Evolutionary conservation across 53 echinoderm and acorn worm genomes (phyloP).

Genomic region (Glandiceps talaboti): DNA sequence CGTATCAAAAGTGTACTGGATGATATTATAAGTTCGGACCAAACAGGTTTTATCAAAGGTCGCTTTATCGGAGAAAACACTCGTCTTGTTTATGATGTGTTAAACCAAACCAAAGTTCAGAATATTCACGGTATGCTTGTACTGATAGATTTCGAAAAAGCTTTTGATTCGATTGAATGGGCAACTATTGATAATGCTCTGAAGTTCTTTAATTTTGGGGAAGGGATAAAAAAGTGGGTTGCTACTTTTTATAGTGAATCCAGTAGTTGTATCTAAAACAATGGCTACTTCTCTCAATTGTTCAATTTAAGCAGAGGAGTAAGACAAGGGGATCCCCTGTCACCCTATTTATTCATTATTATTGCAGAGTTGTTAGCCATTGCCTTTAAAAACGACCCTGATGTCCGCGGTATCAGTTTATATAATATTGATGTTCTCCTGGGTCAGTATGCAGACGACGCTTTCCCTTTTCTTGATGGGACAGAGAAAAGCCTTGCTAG

Average conservation of each 20-base stretch:
- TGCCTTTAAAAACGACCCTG: slow-evolving; percentile 7
- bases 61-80: too few relatives aligned
- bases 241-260: slow-evolving; percentile 24
- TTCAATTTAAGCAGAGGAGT: slow-evolving; percentile 24
- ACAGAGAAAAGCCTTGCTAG: not conserved
- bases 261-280: slow-evolving; percentile 11
- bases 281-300: slow-evolving; percentile 22
- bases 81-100: too few relatives aligned
- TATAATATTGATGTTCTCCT: not conserved
- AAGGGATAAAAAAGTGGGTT: slow-evolving; percentile 21
- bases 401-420: slow-evolving; percentile 9
- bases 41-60: too few relatives aligned
- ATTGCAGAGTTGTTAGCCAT: slow-evolving; percentile 11
- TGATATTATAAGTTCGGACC: too few relatives aligned
- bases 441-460: not conserved
- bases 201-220: too few relatives aligned
- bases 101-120: too few relatives aligned
- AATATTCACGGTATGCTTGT: too few relatives aligned
- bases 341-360: slow-evolving; percentile 14
- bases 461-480: not conserved
- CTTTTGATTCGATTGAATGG: too few relatives aligned
- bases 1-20: too few relatives aligned
- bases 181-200: too few relatives aligned
- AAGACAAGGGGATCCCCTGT: slow-evolving; percentile 32
- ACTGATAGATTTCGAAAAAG: too few relatives aligned